Evolutionary conservation across 64 coral and sea anemone genomes (phyloP), one percentile per base, ranked within the genome.

Genomic region (Montipora sp.): DNA sequence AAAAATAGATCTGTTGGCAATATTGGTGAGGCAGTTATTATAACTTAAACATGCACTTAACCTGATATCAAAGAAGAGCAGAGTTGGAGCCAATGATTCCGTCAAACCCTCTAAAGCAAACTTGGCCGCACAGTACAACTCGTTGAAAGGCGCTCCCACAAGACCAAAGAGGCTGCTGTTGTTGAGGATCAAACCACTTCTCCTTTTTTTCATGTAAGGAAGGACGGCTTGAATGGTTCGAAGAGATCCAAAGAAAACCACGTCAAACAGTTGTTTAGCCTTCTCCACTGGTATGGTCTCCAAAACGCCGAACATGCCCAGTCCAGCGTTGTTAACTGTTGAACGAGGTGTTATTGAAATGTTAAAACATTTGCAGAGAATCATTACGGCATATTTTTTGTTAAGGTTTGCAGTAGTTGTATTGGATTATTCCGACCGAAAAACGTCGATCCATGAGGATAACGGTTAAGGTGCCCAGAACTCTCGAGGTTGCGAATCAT

Each of bases 81-180:
- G 87, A n/a, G 81, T 22, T 12, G 93, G 80, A 51, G 87, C 88
- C 22, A 85, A 22, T n/a, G 87, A 83, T 60, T 94, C 93, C 13
- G 80, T 79, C 21, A 90, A 83, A 18, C 87, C 93, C 27, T 94
- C 93, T 8, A 94, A 24, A 43, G 93, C 93, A 86, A 94, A 94
- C 80, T 94, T 94, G 1, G 93, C 77, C 51, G 93, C 78, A 50
- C 87, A 76, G 93, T 94, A 94, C 27, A 77, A 18, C 55, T 94
- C 87, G 7, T 48, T 44, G 44, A 90, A 94, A 4, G 93, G 87
- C 0, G 50, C 7, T 24, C 87, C 87, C 24, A 77, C 15, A 36
- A 94, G 74, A 78, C 79, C 93, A 77, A 73, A 79, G 4, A 73
- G 51, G 65, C 90, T 94, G 20, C 87, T 66, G 76, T 90, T 89